Percentiles rank a stretch among this genome's conserved stretches.
These are phyloP conservation scores for Procambarus clarkii DNA, from an alignment of 1,140 invertebrate genomes.

Conservation along the genomic window DNA sequence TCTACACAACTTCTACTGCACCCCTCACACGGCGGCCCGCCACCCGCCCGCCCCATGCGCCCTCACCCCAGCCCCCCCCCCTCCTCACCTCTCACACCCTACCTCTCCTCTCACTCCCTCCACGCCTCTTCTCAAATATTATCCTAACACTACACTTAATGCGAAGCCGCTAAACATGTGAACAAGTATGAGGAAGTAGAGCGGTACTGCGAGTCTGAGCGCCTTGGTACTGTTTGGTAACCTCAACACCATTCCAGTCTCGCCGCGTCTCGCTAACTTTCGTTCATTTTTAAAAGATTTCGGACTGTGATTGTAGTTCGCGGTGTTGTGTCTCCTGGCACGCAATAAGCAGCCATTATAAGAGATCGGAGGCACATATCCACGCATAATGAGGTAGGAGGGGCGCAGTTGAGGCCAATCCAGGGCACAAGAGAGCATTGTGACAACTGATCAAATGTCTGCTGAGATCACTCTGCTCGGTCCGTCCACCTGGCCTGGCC, in stretches of 20 bases:
- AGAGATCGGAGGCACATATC: neutral
- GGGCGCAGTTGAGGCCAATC: neutral
- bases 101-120: neutral
- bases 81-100: neutral
- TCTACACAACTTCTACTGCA: constrained; percentile 64
- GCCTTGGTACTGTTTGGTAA: constrained; percentile 52
- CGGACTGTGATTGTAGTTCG: neutral
- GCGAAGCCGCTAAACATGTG: neutral
- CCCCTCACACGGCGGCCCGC: constrained; percentile 28
- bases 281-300: constrained; percentile 36
- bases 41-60: constrained; percentile 18
- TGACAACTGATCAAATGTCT: neutral
- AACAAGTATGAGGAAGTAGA: neutral
- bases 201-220: neutral
- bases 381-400: neutral
- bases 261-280: constrained; percentile 12
- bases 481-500: constrained; percentile 22
- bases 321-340: neutral
- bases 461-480: neutral
- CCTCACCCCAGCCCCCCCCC: neutral
- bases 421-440: neutral
- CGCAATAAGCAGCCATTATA: neutral
- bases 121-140: too few species aligned
- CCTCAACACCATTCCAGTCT: constrained; percentile 49
- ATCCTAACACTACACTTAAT: too few species aligned